Evolutionary conservation across 2,888 invertebrate genomes (phyloP).

Genomic region (Cerastis leucographa): DNA sequence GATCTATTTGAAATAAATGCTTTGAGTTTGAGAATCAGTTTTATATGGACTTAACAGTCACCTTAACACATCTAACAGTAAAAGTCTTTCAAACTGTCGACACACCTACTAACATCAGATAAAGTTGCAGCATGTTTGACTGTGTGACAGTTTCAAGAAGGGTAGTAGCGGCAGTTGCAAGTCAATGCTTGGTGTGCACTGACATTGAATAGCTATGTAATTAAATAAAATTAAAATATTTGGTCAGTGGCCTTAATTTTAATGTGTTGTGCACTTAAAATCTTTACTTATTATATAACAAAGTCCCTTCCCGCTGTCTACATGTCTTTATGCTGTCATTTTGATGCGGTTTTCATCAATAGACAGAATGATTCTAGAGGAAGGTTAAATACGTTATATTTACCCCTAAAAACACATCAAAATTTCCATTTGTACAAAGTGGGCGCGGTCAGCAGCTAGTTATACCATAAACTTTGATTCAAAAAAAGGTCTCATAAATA

Average conservation of each 20-base stretch:
- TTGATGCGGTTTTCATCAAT: too few species aligned
- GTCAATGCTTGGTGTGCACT: not conserved
- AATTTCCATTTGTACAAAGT: too few species aligned
- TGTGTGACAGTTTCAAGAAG: not conserved
- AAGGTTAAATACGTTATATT: too few species aligned
- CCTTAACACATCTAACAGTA: not conserved
- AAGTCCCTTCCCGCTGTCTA: too few species aligned
- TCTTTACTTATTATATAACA: too few species aligned
- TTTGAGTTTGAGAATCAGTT: not conserved
- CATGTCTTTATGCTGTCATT: too few species aligned
- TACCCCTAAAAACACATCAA: too few species aligned
- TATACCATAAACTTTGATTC: not conserved
- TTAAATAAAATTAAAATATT: not conserved
- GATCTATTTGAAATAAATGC: too few species aligned
- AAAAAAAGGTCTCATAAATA: not conserved
- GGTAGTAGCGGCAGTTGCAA: not conserved
- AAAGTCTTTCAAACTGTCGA: not conserved
- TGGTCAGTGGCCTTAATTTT: not conserved
- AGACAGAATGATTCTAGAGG: too few species aligned
- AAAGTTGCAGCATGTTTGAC: not conserved
- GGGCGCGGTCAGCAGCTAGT: too few species aligned
- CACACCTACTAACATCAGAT: not conserved
- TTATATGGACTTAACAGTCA: not conserved
- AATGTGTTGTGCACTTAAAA: not conserved
- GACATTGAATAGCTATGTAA: not conserved